Percentiles rank a stretch among this genome's conserved stretches.
These are phyloP conservation scores for Tichodroma muraria DNA, from an alignment of 2,113 vertebrate species.

Conservation along the genomic window DNA sequence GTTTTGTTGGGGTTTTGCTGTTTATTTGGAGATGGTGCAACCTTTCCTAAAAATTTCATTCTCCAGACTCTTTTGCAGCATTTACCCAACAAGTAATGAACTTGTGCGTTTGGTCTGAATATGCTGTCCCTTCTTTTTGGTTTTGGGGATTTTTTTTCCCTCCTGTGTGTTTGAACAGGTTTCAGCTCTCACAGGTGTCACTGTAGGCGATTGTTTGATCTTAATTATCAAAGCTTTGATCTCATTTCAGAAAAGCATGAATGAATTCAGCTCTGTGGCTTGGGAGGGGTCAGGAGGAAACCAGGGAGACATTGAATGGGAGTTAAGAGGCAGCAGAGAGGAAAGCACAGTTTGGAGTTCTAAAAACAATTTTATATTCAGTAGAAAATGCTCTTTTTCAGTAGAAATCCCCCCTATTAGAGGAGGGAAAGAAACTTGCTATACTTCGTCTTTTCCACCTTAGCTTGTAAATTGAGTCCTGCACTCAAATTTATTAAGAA, in stretches of 20 bases:
- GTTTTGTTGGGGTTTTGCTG: not conserved
- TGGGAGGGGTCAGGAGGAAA: not conserved
- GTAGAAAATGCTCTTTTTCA: no score
- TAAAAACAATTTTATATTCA: not conserved
- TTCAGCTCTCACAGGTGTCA: not conserved
- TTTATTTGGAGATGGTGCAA: not conserved
- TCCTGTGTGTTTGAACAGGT: not conserved
- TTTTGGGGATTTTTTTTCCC: no score
- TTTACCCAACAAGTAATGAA: not conserved
- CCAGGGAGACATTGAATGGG: not conserved
- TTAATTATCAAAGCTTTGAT: not conserved
- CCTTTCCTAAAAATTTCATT: not conserved
- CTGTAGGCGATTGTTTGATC: not conserved
- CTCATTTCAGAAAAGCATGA: not conserved
- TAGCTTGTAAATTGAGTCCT: not conserved
- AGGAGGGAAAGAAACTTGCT: rapidly evolving
- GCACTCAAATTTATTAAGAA: not conserved
- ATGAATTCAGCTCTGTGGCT: not conserved
- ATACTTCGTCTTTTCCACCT: not conserved
- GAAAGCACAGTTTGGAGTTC: not conserved
- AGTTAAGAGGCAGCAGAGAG: not conserved
- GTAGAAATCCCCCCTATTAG: no score
- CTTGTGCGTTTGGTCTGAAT: not conserved
- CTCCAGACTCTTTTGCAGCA: not conserved
- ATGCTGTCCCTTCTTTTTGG: not conserved